phyloP scores from a whole-genome alignment of 2,797 vertebrate species.

The Chloroceryle inda region DNA sequence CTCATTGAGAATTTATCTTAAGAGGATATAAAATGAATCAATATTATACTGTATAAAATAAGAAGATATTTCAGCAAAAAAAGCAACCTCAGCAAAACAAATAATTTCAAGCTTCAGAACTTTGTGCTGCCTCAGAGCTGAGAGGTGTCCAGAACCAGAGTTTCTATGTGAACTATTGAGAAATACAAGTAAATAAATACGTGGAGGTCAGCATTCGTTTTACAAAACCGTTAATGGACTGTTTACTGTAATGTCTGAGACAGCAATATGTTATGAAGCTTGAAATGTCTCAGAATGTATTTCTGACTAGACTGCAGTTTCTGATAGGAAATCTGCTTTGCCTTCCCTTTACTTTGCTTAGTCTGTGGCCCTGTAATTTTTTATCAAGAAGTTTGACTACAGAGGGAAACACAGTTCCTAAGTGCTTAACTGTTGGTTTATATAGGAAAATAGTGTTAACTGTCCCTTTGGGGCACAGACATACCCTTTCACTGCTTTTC shows the following conservation, averaged over 20 bases:
- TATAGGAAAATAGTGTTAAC: constrained; percentile 5
- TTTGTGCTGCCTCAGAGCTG: constrained; percentile 66
- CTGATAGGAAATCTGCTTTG: constrained; percentile 59
- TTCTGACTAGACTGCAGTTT: constrained; percentile 54
- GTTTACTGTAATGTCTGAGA: constrained; percentile 62
- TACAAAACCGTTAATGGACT: constrained; percentile 58
- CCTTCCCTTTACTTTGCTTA: constrained; percentile 22
- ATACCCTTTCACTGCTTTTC: not conserved
- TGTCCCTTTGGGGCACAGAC: not conserved
- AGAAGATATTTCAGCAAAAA: constrained; percentile 36
- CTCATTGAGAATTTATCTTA: constrained; percentile 35
- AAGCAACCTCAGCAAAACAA: constrained; percentile 41
- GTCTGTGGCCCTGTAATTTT: not conserved
- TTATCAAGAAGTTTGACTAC: constrained; percentile 20
- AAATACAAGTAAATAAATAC: constrained; percentile 68
- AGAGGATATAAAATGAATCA: constrained; percentile 48
- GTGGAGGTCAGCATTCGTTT: constrained; percentile 69
- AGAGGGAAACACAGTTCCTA: not conserved
- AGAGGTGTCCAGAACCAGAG: constrained; percentile 16
- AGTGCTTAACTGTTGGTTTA: not conserved
- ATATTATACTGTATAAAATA: constrained; percentile 33
- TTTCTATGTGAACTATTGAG: constrained; percentile 54
- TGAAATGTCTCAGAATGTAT: constrained; percentile 63
- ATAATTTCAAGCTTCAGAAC: constrained; percentile 66
- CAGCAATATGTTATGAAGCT: constrained; percentile 74